Percentiles rank a stretch among this genome's conserved stretches.
phyloP scores from a whole-genome alignment of 2,113 vertebrate genomes.

The Podocnemis expansa region DNA sequence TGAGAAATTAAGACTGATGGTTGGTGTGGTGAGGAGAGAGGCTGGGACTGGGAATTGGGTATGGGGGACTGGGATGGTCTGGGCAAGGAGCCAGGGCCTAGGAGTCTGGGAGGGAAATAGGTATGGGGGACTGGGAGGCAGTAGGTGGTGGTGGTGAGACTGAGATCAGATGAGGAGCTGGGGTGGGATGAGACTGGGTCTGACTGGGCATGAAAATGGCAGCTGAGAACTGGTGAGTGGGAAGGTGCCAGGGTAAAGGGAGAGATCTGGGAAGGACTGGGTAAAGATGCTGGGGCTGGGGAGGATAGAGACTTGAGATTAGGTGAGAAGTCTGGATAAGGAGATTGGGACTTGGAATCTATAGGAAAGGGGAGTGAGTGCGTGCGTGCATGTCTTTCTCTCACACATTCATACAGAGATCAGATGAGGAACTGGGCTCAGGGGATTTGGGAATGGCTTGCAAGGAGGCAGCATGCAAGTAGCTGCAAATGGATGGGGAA shows the following conservation, averaged over 20 bases:
- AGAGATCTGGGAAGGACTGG: background rate
- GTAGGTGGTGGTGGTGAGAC: background rate
- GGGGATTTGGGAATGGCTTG: background rate
- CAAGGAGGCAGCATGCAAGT: background rate
- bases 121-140: too few species aligned
- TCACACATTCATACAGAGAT: too few species aligned
- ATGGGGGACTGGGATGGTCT: background rate
- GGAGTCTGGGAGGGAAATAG: background rate
- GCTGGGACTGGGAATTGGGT: background rate
- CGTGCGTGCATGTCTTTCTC: too few species aligned
- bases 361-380: background rate
- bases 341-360: background rate
- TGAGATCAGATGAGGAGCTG: background rate
- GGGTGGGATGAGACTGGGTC: background rate
- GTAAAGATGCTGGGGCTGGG: background rate
- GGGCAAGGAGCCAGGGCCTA: background rate
- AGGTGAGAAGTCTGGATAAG: background rate
- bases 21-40: background rate
- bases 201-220: background rate
- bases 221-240: background rate
- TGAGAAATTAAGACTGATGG: background rate
- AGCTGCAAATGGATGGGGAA: accelerated
- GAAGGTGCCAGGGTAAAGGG: background rate
- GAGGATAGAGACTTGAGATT: background rate
- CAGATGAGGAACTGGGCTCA: background rate